A percentile compares a stretch with the other conserved stretches of the same genome.
Evolutionary conservation across 2,797 vertebrate species (phyloP).

Genomic region (Oryzias dopingdopingensis): DNA sequence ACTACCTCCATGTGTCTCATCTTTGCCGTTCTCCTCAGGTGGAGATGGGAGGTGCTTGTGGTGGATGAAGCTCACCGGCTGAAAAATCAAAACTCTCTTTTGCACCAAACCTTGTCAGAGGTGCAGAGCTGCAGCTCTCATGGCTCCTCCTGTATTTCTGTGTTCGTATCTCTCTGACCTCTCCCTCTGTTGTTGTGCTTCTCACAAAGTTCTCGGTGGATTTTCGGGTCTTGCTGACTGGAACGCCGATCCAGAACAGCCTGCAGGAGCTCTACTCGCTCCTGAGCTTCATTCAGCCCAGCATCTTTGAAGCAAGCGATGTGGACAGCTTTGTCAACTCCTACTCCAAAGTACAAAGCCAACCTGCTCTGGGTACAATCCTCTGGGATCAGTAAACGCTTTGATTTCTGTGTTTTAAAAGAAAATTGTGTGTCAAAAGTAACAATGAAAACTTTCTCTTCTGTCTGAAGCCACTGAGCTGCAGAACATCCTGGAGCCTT

Average conservation of each 20-base stretch:
- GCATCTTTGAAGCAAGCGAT: slow-evolving; percentile 75
- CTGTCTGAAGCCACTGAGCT: slow-evolving; percentile 81
- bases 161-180: background rate
- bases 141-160: background rate
- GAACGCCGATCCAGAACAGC: slow-evolving; percentile 94
- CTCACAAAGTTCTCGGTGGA: slow-evolving; percentile 80
- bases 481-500: slow-evolving; percentile 85
- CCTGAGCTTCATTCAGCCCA: slow-evolving; percentile 87
- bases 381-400: background rate
- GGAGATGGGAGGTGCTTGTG: slow-evolving; percentile 81
- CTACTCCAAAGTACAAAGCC: slow-evolving; percentile 77
- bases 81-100: slow-evolving; percentile 87
- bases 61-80: slow-evolving; percentile 94
- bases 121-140: slow-evolving; percentile 57
- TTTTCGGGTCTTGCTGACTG: slow-evolving; percentile 88
- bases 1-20: background rate
- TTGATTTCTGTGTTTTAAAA: too few relatives aligned
- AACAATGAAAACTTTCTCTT: background rate
- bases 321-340: slow-evolving; percentile 76
- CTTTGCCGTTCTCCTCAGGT: slow-evolving; percentile 54
- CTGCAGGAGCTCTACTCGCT: slow-evolving; percentile 90
- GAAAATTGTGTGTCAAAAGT: too few relatives aligned
- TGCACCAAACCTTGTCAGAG: slow-evolving; percentile 84
- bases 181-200: background rate
- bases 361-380: slow-evolving; percentile 74